These are phyloP conservation scores for Rhinatrema bivittatum DNA, from an alignment of 2,797 vertebrate genomes.

Conservation along the genomic window DNA sequence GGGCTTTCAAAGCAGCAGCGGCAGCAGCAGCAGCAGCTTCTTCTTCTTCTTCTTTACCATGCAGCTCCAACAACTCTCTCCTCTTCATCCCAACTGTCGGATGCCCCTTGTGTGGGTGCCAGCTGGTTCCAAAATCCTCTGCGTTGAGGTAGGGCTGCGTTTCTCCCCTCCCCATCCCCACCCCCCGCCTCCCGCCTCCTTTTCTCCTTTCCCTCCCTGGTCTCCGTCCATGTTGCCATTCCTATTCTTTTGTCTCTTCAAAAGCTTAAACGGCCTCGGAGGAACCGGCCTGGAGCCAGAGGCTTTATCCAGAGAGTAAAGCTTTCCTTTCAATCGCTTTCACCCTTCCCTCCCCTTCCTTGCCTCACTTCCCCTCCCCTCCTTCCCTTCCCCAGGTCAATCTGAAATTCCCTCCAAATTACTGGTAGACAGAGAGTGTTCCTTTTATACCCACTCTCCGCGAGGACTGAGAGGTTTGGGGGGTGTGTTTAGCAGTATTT, in stretches of 20 bases:
- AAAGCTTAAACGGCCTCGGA: too few relatives aligned
- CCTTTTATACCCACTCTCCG: too few relatives aligned
- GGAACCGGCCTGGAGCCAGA: too few relatives aligned
- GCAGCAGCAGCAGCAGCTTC: too few relatives aligned
- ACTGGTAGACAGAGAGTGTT: too few relatives aligned
- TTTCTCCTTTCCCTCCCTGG: constrained; percentile 14
- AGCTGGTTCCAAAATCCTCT: constrained; percentile 36
- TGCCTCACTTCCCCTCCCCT: neutral
- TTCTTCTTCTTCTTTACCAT: constrained; percentile 1
- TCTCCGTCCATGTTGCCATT: neutral
- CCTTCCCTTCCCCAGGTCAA: neutral
- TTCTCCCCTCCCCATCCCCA: too few relatives aligned
- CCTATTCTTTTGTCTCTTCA: too few relatives aligned
- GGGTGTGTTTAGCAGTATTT: too few relatives aligned
- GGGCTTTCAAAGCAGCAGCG: constrained; percentile 31
- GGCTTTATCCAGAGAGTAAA: too few relatives aligned
- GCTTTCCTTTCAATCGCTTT: neutral
- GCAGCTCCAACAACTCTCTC: constrained; percentile 3
- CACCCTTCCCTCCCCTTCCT: neutral
- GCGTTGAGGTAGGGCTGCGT: constrained; percentile 35
- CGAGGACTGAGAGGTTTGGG: too few relatives aligned
- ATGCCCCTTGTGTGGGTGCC: constrained; percentile 29
- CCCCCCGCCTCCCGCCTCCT: constrained; percentile 25
- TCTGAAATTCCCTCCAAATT: too few relatives aligned
- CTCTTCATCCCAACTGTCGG: constrained; percentile 23